Conservation (phyloP, 2,113 vertebrate species). For the Anser brachyrhynchus region DNA sequence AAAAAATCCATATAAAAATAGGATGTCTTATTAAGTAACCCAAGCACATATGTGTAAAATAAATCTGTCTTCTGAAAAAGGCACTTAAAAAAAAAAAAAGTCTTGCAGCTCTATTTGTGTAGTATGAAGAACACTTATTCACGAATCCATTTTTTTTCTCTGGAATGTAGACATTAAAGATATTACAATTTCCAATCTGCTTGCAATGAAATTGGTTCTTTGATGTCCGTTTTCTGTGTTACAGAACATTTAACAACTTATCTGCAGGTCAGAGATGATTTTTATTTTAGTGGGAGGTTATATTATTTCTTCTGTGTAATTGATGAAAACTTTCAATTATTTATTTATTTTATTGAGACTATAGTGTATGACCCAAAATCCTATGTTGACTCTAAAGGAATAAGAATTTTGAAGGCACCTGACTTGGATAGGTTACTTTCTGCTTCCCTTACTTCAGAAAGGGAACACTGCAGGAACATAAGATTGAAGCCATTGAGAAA, state of each 20-base stretch:
- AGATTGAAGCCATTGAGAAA: background rate
- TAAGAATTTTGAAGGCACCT: background rate
- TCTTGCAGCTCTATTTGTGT: background rate
- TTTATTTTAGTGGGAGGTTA: constrained; percentile 3
- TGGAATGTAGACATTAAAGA: constrained; percentile 33
- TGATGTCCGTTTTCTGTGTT: background rate
- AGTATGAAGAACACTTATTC: background rate
- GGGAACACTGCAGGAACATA: background rate
- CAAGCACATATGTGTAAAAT: background rate
- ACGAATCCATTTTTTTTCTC: background rate
- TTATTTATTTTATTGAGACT: background rate
- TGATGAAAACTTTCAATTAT: background rate
- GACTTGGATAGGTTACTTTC: background rate
- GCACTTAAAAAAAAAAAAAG: background rate
- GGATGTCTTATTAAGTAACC: background rate
- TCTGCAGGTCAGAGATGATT: constrained; percentile 38
- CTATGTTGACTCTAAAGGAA: background rate
- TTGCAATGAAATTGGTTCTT: constrained; percentile 48
- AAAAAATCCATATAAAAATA: background rate
- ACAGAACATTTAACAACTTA: constrained; percentile 46
- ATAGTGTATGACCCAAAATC: background rate
- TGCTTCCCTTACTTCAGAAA: background rate
- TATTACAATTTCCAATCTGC: constrained; percentile 42
- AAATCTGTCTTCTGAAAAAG: background rate
- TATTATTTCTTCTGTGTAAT: background rate